Base-by-base conservation (phyloP, 23 tunicate species). In the Oikopleura dioica region DNA sequence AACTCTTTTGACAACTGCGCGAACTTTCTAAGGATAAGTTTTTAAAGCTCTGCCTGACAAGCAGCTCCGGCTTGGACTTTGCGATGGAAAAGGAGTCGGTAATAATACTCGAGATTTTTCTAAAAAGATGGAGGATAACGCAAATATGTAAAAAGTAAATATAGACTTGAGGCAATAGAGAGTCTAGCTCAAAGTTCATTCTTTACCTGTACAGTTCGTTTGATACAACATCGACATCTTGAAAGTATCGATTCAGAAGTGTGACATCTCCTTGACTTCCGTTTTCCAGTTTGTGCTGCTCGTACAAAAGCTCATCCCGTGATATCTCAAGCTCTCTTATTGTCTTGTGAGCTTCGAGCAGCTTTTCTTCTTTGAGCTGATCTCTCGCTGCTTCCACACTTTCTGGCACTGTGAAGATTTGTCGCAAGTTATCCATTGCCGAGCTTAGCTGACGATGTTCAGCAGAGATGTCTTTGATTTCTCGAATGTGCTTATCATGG, bases 361-460 rank as follows among this genome's bases (percentile, higher is more conserved):
- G 68, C 35, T 91, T 50, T 0, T 87, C 92, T 59, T 85, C 82
- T 35, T 33, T 77, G 0, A 91, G 75, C 80, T 84, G 36, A 1
- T 78, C 84, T 35, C 87, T 37, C 1, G 87, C 92, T 78, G 82
- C 85, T 30, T 79, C 97, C n/a, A 91, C 92, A 58, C 80, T 87
- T 50, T 91, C 95, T 0, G 97, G 97, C 34, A 91, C 97, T 24
- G 82, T 84, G 80, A 91, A 91, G 1, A 91, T 82, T 51, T 91
- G 87, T 77, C 86, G 86, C 35, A 91, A 68, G 75, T 91, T 91
- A 75, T 91, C 97, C 97, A 91, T 91, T 35, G 97, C 97, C 50
- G 97, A 78, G 30, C 83, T 87, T 35, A 91, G 81, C 63, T 91
- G 97, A 0, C 97, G 68, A 69, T 91, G 97, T 69, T 88, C 81